Conservation (phyloP, 2,113 vertebrate species). For the Charadrius vociferus region DNA sequence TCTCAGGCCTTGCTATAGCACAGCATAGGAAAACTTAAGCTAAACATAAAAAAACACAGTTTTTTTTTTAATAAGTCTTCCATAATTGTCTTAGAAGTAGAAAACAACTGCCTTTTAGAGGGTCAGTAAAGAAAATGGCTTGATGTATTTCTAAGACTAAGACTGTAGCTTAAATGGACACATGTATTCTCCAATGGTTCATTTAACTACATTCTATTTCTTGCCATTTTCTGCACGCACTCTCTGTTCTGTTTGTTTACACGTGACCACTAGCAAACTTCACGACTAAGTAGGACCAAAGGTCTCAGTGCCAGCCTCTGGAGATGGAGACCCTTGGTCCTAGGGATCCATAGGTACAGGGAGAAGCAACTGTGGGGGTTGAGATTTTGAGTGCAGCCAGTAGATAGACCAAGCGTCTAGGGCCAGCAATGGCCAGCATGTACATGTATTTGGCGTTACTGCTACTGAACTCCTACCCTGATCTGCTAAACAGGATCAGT, state of each 20-base stretch:
- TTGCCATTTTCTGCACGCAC: not conserved
- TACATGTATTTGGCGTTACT: not conserved
- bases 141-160: not conserved
- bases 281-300: not conserved
- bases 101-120: not conserved
- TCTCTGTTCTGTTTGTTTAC: not conserved
- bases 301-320: not conserved
- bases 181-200: not conserved
- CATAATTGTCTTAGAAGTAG: not conserved
- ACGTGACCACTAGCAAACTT: not conserved
- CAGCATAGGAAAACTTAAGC: not conserved
- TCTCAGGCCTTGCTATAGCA: not conserved
- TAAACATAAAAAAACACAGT: not conserved
- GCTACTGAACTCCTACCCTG: not conserved
- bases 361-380: rapidly evolving
- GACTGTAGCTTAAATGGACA: not conserved
- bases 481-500: not conserved
- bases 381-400: not conserved
- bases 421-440: not conserved
- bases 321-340: not conserved
- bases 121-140: not conserved
- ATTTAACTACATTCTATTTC: not conserved
- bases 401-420: not conserved
- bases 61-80: not conserved
- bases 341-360: not conserved